Evolutionary conservation across 92 coral and sea anemone species (phyloP), one percentile per base, ranked within the genome.

Genomic region (Blastomussa wellsi): DNA sequence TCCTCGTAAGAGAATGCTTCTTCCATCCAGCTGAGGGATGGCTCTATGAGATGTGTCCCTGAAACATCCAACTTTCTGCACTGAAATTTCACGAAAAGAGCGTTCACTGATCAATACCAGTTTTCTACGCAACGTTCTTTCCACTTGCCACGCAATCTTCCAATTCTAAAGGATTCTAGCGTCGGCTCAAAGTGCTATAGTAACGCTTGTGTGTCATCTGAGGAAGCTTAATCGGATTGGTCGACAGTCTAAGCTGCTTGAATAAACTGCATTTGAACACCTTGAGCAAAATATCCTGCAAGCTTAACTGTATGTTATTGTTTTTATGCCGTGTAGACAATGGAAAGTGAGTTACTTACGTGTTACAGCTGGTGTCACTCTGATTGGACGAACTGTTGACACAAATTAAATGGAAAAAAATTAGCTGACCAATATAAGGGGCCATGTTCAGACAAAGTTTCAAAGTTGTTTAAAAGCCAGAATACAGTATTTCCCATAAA

Each of bases 21-120:
- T 66, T 28, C 89, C 89, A 2, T 86, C 89, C 64, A 79, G 26
- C 14, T 51, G 72, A 33, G 89, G 86, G n/a, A 83, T 86, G 17
- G 93, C 93, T 84, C 93, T 80, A 5, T 65, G 82, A 26, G 41
- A 37, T 33, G 81, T 90, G 83, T 90, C 93, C 39, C 44, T 83
- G 69, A 77, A 87, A 71, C 93, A 90, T 26, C 93, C 93, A 38
- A 90, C 79, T 49, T 49, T 13, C 41, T 77, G 82, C 36, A 85
- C 88, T 85, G n/a, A 68, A n/a, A 33, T 31, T 13, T 19, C 9
- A 24, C 19, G 29, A 39, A 36, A 73, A 26, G 2, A 36, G 37
- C 8, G 0, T 26, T 29, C 22, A 60, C 0, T 31, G 53, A 13
- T 28, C 10, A 16, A 38, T 3, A 53, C 22, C 55, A 17, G n/a